Percentiles rank a stretch among this genome's conserved stretches.
phyloP scores from a whole-genome alignment of 2,113 vertebrate species.

The Silurus glanis region DNA sequence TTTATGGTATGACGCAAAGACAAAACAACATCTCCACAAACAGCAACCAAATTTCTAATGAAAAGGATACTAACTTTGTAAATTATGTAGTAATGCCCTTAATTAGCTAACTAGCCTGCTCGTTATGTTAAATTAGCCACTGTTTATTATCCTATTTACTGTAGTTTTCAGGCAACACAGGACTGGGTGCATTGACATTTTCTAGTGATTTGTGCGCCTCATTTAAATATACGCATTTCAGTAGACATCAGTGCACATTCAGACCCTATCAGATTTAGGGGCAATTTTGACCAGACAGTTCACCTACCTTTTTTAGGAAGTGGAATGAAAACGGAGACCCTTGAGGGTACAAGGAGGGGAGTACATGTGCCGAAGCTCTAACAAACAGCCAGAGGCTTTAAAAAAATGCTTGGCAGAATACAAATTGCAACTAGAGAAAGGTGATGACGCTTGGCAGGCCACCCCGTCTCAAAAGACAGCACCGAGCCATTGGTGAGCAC shows the following conservation, averaged over 20 bases:
- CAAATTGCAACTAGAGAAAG: background rate
- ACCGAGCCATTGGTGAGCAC: slow-evolving; percentile 1
- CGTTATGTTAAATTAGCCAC: background rate
- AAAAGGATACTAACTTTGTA: background rate
- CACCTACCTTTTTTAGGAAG: background rate
- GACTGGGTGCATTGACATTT: background rate
- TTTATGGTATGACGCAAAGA: background rate
- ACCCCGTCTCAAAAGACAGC: background rate
- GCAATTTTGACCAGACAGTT: background rate
- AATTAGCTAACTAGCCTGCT: background rate
- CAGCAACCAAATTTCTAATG: background rate
- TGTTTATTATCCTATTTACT: background rate
- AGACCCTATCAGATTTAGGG: too few species aligned
- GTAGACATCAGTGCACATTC: too few species aligned
- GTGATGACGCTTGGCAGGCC: background rate
- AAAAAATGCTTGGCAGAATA: slow-evolving; percentile 13
- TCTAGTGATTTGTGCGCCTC: background rate
- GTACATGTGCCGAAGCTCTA: background rate
- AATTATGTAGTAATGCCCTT: background rate
- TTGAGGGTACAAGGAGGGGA: background rate
- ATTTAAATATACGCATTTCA: background rate
- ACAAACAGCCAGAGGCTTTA: background rate
- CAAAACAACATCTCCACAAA: background rate
- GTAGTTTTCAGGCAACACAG: background rate
- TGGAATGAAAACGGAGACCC: background rate